A percentile compares a stretch with the other conserved stretches of the same genome.
Evolutionary conservation across 2,888 invertebrate species (phyloP).

Genomic region (Druceiella hillmani): DNA sequence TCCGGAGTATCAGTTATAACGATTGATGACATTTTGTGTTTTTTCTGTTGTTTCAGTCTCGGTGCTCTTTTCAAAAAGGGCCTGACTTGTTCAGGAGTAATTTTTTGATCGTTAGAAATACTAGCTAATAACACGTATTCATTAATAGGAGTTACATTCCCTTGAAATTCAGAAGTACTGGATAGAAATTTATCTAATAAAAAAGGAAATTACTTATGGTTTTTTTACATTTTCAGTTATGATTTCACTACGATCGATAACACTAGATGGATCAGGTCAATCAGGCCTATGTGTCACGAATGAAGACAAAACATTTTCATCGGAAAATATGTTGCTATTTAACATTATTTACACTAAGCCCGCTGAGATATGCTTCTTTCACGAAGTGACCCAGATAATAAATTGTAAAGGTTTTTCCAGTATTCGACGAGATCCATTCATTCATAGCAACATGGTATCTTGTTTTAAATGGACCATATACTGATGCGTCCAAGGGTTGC

Average conservation of each 20-base stretch:
- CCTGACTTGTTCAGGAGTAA: constrained; percentile 11
- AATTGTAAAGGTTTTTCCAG: constrained; percentile 22
- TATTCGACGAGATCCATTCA: constrained; percentile 20
- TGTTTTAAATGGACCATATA: constrained; percentile 19
- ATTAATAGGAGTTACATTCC: constrained; percentile 8
- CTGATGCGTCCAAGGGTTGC: constrained; percentile 17
- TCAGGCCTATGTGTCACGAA: no score
- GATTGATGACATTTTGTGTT: constrained; percentile 18
- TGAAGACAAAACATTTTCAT: no score
- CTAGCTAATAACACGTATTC: constrained; percentile 12
- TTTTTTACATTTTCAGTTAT: constrained; percentile 10
- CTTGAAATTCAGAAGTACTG: constrained; percentile 13
- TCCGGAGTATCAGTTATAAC: constrained; percentile 17
- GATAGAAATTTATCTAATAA: constrained; percentile 7
- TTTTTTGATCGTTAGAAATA: no score
- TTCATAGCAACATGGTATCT: constrained; percentile 17
- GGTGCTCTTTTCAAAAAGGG: constrained; percentile 17
- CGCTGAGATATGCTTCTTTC: constrained; percentile 17
- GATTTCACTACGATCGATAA: no score
- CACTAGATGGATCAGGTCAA: no score
- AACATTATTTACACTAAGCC: constrained; percentile 20
- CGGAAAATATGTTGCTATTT: no score
- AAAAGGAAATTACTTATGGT: constrained; percentile 5
- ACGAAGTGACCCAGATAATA: constrained; percentile 18
- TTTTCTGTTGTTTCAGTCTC: constrained; percentile 17